Base-by-base conservation (phyloP, 2,113 vertebrate genomes). In the Ginglymostoma cirratum region DNA sequence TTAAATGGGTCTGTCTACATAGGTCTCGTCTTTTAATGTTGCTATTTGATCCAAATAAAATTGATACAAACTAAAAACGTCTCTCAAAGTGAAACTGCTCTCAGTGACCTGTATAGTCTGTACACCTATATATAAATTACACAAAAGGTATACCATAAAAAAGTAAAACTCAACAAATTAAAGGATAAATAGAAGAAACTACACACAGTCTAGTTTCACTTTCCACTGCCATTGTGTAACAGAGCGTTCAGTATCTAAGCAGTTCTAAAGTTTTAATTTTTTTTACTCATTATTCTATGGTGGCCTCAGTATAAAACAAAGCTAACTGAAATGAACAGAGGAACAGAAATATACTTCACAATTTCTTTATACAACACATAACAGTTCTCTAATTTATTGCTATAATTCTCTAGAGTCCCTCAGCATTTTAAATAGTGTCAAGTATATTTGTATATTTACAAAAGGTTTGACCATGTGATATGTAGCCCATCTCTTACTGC, bases 91-190 rank as follows among this genome's bases (percentile, higher is more conserved):
- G 45, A 95, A 95, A 76, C 94, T 95, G 94, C 69, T 72, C 69
- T 70, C 65, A 95, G 69, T 95, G 94, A 95, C 69, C 94, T 72
- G 94, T 93, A 93, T 95, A 95, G 94, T 95, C 94, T 95, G 94
- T 95, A 95, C 94, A 95, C 94, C 94, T 48, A 95, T 95, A 95
- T 95, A 95, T 95, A 95, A 95, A 95, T 95, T 95, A 95, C 94
- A 95, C 94, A 95, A 95, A 95, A 72, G 45, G 94, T 52, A 72
- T 95, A 95, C 45, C 94, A 76, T 72, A 95, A 95, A 94, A 95
- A 95, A 95, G 93, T 42, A 69, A 94, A 95, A 95, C 93, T 95
- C 66, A 95, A 94, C 61, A 94, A 95, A 72, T 72, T 72, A 95
- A 45, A 52, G 45, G 94, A 95, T 95, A 95, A 95, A 95, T 95